Evolutionary conservation across 2,797 vertebrate genomes (phyloP).

Genomic region (Dryobates pubescens): DNA sequence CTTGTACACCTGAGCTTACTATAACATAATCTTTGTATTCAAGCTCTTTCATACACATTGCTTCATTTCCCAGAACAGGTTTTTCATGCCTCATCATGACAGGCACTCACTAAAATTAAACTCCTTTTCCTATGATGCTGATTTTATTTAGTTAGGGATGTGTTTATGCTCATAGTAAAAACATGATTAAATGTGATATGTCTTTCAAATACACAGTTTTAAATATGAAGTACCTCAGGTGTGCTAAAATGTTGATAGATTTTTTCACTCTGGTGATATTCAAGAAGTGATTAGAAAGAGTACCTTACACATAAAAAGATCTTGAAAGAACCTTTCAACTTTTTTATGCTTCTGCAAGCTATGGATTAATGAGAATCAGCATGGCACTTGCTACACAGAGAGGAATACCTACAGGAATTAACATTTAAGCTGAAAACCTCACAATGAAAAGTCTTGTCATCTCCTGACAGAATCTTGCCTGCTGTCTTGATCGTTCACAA

Average conservation of each 20-base stretch:
- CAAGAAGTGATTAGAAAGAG: not conserved
- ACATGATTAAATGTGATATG: not conserved
- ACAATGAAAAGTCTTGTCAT: not conserved
- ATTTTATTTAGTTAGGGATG: not conserved
- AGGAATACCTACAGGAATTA: not conserved
- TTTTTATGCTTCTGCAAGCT: not conserved
- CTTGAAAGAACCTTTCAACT: constrained; percentile 11
- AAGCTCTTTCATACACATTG: not conserved
- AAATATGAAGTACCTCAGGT: not conserved
- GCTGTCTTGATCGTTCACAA: not conserved
- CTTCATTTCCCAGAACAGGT: not conserved
- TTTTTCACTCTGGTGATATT: not conserved
- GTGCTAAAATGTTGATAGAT: not conserved
- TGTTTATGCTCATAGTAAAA: not conserved
- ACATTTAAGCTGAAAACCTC: not conserved
- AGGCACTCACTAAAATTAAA: not conserved
- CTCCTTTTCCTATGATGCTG: not conserved
- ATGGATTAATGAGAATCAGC: not conserved
- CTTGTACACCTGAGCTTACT: not conserved
- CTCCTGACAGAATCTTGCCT: not conserved
- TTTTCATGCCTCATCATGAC: not conserved
- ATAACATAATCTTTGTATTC: not conserved
- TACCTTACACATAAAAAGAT: not conserved
- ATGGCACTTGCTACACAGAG: not conserved
- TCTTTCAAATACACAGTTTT: not conserved